Conservation (phyloP, 1,140 invertebrate species). For the Musca domestica region DNA sequence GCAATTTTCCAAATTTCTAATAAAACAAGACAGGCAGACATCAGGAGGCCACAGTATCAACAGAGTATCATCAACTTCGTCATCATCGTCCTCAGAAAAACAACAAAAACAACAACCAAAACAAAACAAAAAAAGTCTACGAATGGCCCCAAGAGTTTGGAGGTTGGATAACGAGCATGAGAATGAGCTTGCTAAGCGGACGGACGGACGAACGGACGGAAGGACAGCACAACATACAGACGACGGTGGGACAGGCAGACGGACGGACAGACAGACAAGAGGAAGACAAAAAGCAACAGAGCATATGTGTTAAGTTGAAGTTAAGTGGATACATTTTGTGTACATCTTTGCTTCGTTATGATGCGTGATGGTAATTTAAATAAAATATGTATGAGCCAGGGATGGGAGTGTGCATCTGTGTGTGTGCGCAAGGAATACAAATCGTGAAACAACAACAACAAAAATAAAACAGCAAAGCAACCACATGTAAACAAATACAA, state of each 20-base stretch:
- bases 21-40: too few species aligned
- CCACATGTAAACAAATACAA: too few species aligned
- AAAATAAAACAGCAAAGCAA: too few species aligned
- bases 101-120: not conserved
- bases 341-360: conserved; percentile 9
- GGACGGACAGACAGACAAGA: not conserved
- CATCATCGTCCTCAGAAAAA: not conserved
- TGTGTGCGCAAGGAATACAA: too few species aligned
- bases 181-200: not conserved
- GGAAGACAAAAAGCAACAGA: conserved; percentile 31
- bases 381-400: conserved; percentile 17
- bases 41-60: too few species aligned
- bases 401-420: too few species aligned
- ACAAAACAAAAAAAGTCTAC: conserved; percentile 3
- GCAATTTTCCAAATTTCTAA: too few species aligned
- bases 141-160: too few species aligned
- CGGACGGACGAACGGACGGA: not conserved
- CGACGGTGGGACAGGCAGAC: not conserved
- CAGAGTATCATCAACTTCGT: not conserved
- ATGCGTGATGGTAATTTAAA: conserved; percentile 29
- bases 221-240: not conserved
- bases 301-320: conserved; percentile 48
- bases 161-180: not conserved
- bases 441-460: too few species aligned
- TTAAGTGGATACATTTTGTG: conserved; percentile 41